These are phyloP conservation scores for Trissolcus brochymenae DNA, from an alignment of 2,888 invertebrate genomes.

Conservation along the genomic window DNA sequence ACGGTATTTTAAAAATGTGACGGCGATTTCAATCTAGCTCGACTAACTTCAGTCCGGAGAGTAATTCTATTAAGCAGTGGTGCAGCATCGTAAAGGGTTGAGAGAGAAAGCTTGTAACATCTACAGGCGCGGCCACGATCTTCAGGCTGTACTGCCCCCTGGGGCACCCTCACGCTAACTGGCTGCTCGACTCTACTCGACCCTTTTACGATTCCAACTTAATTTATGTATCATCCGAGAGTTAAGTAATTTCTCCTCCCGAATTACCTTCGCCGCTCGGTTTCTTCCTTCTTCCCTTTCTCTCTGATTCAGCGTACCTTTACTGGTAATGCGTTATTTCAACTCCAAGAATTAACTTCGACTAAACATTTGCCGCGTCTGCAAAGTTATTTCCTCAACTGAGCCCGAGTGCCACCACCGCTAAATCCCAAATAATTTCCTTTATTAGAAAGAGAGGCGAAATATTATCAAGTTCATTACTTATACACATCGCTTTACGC, in stretches of 20 bases:
- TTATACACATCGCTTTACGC: no score
- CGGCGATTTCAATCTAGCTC: slow-evolving; percentile 73
- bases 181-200: slow-evolving; percentile 73
- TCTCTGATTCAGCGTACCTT: slow-evolving; percentile 39
- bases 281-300: slow-evolving; percentile 62
- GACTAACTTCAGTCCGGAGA: slow-evolving; percentile 72
- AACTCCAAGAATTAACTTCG: slow-evolving; percentile 40
- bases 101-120: slow-evolving; percentile 59
- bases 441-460: background rate
- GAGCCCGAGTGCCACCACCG: background rate
- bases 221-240: slow-evolving; percentile 77
- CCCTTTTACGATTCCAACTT: slow-evolving; percentile 76
- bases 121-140: slow-evolving; percentile 62
- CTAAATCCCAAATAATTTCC: background rate
- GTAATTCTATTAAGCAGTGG: slow-evolving; percentile 76
- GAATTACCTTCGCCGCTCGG: slow-evolving; percentile 69
- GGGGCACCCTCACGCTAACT: slow-evolving; percentile 77
- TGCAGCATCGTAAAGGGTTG: slow-evolving; percentile 76
- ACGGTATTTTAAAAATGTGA: slow-evolving; percentile 68
- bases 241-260: slow-evolving; percentile 76
- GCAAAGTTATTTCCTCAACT: slow-evolving; percentile 36
- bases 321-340: slow-evolving; percentile 45
- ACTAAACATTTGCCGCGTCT: slow-evolving; percentile 34
- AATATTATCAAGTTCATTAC: no score
- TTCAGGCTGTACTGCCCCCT: slow-evolving; percentile 73